These are phyloP conservation scores for Lathamus discolor DNA, from an alignment of 2,113 vertebrate genomes.

Conservation along the genomic window DNA sequence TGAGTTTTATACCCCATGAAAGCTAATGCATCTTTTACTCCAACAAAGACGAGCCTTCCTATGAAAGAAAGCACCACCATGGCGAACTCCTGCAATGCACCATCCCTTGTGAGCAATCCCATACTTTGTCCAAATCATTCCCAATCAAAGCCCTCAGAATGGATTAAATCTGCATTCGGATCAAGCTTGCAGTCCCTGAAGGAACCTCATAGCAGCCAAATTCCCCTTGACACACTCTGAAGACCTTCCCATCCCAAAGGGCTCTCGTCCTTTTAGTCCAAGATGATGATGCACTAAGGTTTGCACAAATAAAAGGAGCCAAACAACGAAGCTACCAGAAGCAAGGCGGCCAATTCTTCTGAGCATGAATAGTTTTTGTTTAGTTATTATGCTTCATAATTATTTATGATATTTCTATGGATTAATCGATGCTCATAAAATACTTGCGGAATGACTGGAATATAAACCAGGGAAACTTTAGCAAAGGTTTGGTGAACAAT, in stretches of 20 bases:
- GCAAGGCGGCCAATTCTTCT: background rate
- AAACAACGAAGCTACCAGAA: background rate
- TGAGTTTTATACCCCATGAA: background rate
- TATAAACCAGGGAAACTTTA: background rate
- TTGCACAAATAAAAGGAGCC: background rate
- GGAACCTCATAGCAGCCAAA: background rate
- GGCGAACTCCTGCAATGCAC: background rate
- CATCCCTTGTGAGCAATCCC: background rate
- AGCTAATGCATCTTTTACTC: background rate
- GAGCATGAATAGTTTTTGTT: conserved; percentile 15
- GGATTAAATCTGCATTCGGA: rapidly evolving
- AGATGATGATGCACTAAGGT: background rate
- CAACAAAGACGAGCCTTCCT: background rate
- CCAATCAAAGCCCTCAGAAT: background rate
- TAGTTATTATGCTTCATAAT: conserved; percentile 52
- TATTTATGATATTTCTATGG: conserved; percentile 56
- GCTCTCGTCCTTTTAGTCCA: background rate
- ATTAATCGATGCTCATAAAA: conserved; percentile 53
- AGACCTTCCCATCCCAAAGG: background rate
- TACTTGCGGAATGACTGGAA: background rate
- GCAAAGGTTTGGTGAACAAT: background rate
- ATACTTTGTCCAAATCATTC: background rate
- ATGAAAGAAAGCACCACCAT: background rate
- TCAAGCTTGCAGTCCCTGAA: background rate
- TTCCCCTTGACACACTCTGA: background rate